These are phyloP conservation scores for Mus spretus DNA, from an alignment of 2,797 vertebrate species.

Conservation along the genomic window DNA sequence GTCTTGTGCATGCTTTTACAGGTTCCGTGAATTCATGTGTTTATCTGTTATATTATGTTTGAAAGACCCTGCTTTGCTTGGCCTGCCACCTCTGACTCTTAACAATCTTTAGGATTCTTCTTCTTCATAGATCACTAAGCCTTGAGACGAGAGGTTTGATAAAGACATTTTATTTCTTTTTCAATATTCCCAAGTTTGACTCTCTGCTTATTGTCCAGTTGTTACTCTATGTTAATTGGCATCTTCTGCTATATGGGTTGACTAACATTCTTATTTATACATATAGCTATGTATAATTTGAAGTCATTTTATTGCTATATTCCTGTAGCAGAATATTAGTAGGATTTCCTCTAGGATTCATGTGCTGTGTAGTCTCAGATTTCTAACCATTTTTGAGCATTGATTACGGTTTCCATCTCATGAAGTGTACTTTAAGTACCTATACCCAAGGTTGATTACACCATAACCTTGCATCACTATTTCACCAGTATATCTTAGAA, in stretches of 20 bases:
- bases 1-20: background rate
- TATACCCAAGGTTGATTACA: background rate
- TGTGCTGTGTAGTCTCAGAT: background rate
- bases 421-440: background rate
- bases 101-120: background rate
- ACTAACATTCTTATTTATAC: background rate
- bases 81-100: background rate
- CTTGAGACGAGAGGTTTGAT: background rate
- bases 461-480: background rate
- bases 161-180: background rate
- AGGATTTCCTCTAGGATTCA: background rate
- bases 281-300: background rate
- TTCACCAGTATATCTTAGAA: background rate
- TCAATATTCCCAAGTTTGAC: background rate
- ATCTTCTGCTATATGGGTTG: background rate
- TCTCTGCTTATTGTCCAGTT: background rate
- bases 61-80: background rate
- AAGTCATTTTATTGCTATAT: background rate
- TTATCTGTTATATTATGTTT: background rate
- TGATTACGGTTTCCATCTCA: background rate
- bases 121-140: background rate
- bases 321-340: background rate
- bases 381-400: background rate
- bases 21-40: background rate
- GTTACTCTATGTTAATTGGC: background rate